Evolutionary conservation across 2,113 vertebrate species (phyloP).

Genomic region (Myanophis thanlyinensis): DNA sequence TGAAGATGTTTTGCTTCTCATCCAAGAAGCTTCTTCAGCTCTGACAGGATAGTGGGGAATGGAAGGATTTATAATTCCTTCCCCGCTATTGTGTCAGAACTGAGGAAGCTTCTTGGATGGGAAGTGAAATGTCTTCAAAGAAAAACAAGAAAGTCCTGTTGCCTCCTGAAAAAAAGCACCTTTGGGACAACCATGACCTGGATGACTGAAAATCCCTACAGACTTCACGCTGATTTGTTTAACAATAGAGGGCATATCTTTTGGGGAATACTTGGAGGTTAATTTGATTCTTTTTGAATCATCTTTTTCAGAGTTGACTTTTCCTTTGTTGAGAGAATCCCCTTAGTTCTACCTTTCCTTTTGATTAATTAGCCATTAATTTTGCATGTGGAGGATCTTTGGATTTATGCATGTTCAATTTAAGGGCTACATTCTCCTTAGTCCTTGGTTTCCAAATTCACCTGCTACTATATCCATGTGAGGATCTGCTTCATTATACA

Average conservation of each 20-base stretch:
- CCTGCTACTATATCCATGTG: neutral
- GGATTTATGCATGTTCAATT: neutral
- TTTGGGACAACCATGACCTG: too few species aligned
- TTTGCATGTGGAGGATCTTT: neutral
- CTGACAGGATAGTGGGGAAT: too few species aligned
- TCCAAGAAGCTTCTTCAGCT: too few species aligned
- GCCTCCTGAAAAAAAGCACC: too few species aligned
- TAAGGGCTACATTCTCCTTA: neutral
- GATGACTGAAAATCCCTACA: too few species aligned
- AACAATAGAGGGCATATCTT: neutral
- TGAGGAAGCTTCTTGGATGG: too few species aligned
- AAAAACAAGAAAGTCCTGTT: too few species aligned
- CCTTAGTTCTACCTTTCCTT: neutral
- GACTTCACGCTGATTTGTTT: neutral
- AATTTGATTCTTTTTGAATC: neutral
- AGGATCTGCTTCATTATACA: neutral
- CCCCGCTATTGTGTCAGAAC: too few species aligned
- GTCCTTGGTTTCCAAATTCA: neutral
- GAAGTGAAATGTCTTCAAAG: too few species aligned
- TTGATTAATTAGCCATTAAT: neutral
- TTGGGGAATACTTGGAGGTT: neutral
- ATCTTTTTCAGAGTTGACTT: neutral
- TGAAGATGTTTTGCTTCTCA: too few species aligned
- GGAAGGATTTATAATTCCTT: too few species aligned
- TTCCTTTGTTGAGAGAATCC: neutral